Conservation (phyloP, 2,888 invertebrate species). For the Zonitis immaculata region DNA sequence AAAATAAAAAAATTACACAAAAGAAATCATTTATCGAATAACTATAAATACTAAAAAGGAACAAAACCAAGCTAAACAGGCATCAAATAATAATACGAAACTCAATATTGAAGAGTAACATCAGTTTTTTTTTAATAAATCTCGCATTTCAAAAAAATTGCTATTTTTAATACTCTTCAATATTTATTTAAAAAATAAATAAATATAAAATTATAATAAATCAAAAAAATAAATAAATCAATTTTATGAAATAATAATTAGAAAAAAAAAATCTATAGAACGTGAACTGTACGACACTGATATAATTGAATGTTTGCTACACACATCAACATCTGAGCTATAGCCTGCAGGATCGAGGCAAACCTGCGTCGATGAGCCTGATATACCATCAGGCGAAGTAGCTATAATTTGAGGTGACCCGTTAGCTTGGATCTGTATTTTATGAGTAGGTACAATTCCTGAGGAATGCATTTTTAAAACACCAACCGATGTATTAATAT, state of each 20-base stretch:
- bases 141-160: too few relatives aligned
- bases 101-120: too few relatives aligned
- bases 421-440: conserved; percentile 52
- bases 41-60: too few relatives aligned
- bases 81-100: conserved; percentile 32
- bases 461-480: conserved; percentile 52
- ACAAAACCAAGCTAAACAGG: conserved; percentile 47
- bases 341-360: conserved; percentile 67
- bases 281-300: conserved; percentile 22
- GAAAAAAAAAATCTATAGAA: too few relatives aligned
- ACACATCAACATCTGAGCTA: conserved; percentile 74
- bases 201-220: conserved; percentile 11
- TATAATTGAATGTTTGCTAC: conserved; percentile 34
- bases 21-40: conserved; percentile 14
- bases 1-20: conserved; percentile 21
- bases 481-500: conserved; percentile 50
- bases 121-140: too few relatives aligned
- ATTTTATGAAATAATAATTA: too few relatives aligned
- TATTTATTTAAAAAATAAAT: conserved; percentile 25
- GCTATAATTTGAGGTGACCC: conserved; percentile 51
- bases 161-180: too few relatives aligned
- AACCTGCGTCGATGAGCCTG: conserved; percentile 60
- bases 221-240: conserved; percentile 16
- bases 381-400: conserved; percentile 52
- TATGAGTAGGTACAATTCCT: conserved; percentile 48